Base-by-base conservation (phyloP, 2,113 vertebrate genomes). In the Corythaixoides concolor region DNA sequence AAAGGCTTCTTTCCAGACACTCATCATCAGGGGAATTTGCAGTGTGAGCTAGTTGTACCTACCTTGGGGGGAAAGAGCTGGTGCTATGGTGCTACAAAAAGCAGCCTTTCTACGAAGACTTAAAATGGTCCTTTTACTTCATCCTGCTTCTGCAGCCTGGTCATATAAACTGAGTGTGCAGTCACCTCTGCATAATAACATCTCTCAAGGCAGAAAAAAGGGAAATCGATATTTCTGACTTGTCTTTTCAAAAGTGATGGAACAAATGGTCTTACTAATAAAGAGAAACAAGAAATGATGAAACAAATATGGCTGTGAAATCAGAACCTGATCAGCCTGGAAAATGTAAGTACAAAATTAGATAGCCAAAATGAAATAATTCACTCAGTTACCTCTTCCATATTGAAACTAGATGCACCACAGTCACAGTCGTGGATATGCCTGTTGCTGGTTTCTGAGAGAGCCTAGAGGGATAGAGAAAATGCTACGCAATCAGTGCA, bases 151-250 rank as follows among this genome's bases (percentile, higher is more conserved):
- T 93, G 9, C 56, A 74, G 26, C 8, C 41, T 92, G 13, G 27
- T 45, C 66, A 43, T 68, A 30, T 33, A 90, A 87, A 68, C 41
- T 45, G 7, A 69, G 11, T 6, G 8, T 78, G 20, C 39, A 78
- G 43, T 68, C 47, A 73, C 47, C 72, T 95, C 83, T 50, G 18
- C 15, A 27, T 64, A 72, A 75, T 69, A 15, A 93, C 21, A 58
- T 73, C 3, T 19, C 76, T 94, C 64, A 92, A 53, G 35, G 28
- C 20, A 89, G 47, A 82, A 95, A 91, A 81, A 9, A 79, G 23
- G 89, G 6, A 55, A 94, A 95, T 87, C 35, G 72, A n/a, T 95
- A 80, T 23, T 79, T n/a, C 32, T 84, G 66, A 91, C 45, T 16
- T 8, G 8, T 85, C 50, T 88, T 92, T 85, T 85, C 19, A 53